Percentiles rank a stretch among this genome's conserved stretches.
Evolutionary conservation across 2,113 vertebrate genomes (phyloP).

Genomic region (Centropus unirufus): DNA sequence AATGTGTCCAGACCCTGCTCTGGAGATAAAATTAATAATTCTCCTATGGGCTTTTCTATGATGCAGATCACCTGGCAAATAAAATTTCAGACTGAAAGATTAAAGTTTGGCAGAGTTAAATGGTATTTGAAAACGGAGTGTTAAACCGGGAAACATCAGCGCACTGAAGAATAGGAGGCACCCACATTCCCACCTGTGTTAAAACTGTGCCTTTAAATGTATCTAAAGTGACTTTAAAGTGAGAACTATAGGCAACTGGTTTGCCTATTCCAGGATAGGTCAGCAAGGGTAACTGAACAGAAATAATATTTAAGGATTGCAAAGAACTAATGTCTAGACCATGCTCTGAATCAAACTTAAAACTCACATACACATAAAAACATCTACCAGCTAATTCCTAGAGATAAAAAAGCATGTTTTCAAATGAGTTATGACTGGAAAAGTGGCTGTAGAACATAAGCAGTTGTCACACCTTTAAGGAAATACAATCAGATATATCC

Average conservation of each 20-base stretch:
- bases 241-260: background rate
- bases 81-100: background rate
- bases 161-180: background rate
- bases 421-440: background rate
- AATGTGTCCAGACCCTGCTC: rapidly evolving
- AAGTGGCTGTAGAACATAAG: background rate
- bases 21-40: background rate
- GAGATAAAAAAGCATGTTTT: background rate
- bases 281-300: background rate
- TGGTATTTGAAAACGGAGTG: background rate
- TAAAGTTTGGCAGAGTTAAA: background rate
- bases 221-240: background rate
- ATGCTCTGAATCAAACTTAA: background rate
- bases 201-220: background rate
- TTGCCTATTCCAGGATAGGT: background rate
- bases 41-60: background rate
- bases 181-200: background rate
- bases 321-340: background rate
- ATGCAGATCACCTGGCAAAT: background rate
- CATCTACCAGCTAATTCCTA: background rate
- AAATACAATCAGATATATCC: background rate
- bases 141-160: background rate
- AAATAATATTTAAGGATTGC: background rate
- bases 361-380: background rate
- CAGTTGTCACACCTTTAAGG: background rate